phyloP scores from a whole-genome alignment of 2,113 vertebrate genomes.

The Lepus americanus region DNA sequence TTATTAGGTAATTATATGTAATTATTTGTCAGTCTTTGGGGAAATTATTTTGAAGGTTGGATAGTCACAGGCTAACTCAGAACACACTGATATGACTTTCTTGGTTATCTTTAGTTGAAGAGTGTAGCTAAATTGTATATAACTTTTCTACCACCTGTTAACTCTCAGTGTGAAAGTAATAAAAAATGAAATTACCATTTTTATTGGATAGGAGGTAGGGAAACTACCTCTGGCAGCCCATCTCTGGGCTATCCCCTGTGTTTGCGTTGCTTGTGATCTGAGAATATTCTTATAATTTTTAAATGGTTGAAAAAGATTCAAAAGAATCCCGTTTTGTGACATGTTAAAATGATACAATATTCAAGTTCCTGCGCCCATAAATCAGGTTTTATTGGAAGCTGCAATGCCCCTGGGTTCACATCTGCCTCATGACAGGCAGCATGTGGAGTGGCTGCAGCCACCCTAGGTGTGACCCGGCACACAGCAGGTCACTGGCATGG shows the following conservation, averaged over 20 bases:
- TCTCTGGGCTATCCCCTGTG: neutral
- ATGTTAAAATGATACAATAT: conserved; percentile 37
- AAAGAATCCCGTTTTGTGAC: conserved; percentile 27
- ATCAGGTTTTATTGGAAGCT: neutral
- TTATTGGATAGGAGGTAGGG: neutral
- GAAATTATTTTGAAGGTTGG: conserved; percentile 38
- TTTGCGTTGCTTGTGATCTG: neutral
- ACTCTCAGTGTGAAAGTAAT: conserved; percentile 18
- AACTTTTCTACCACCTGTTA: neutral
- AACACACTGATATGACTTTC: conserved; percentile 30
- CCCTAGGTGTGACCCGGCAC: neutral
- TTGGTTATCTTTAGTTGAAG: conserved; percentile 20
- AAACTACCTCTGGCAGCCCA: neutral
- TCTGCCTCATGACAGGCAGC: neutral
- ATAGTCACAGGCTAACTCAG: neutral
- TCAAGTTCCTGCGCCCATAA: conserved; percentile 33
- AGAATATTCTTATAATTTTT: conserved; percentile 57
- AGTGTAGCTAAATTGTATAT: conserved; percentile 3
- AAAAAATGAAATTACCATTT: conserved; percentile 18
- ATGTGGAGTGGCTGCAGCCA: neutral
- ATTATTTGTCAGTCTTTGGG: neutral
- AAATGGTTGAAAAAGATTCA: neutral
- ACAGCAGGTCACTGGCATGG: neutral
- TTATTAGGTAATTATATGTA: conserved; percentile 49
- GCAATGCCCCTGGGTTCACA: neutral